Conservation (phyloP, 2,797 vertebrate species). For the Melanotaenia boesemani region DNA sequence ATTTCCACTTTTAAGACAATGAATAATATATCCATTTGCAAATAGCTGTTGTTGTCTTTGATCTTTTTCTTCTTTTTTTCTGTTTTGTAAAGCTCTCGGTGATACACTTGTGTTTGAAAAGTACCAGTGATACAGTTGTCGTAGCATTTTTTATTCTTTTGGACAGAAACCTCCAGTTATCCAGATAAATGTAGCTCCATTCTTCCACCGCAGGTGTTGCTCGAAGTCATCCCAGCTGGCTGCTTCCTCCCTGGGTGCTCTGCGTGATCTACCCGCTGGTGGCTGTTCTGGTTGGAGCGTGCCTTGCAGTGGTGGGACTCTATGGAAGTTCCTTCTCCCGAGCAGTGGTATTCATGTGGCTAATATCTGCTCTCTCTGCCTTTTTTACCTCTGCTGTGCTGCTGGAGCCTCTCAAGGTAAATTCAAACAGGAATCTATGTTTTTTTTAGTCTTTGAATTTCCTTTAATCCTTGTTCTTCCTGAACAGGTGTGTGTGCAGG, state of each 20-base stretch:
- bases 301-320: slow-evolving; percentile 77
- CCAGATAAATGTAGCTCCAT: neutral
- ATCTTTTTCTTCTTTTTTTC: no score
- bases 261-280: slow-evolving; percentile 74
- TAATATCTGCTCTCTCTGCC: slow-evolving; percentile 76
- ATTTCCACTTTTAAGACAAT: no score
- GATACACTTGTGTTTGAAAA: no score
- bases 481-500: slow-evolving; percentile 78
- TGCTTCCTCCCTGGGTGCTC: slow-evolving; percentile 79
- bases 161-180: neutral
- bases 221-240: slow-evolving; percentile 66
- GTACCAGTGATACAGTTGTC: no score
- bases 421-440: neutral
- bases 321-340: slow-evolving; percentile 81
- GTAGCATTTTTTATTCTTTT: neutral
- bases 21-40: no score
- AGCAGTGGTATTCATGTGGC: slow-evolving; percentile 82
- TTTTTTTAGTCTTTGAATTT: no score
- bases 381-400: slow-evolving; percentile 82
- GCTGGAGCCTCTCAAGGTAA: slow-evolving; percentile 85
- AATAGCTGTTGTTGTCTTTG: no score
- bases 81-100: no score
- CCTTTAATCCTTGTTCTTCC: neutral
- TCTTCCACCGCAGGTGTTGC: slow-evolving; percentile 71
- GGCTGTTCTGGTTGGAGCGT: slow-evolving; percentile 67